Evolutionary conservation across 1,140 invertebrate species (phyloP), one percentile per base, ranked within the genome.

Genomic region (Drosophila paulistorum): DNA sequence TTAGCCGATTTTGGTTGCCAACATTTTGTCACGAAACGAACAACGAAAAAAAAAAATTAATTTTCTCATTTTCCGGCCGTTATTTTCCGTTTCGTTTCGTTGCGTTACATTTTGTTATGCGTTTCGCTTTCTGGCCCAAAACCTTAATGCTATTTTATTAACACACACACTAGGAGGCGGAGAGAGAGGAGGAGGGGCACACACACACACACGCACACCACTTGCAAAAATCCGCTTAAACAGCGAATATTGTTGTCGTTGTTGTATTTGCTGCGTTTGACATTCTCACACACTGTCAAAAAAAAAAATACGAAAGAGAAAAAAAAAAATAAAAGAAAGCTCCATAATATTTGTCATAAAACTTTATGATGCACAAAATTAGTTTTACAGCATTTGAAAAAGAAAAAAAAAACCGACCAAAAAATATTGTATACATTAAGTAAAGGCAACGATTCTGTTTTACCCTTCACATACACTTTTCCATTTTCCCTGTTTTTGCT

Each of bases 281-380:
- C 79, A 78, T 77, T 77, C 76, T 60, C 76, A 42, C 76, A 82
- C 79, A 79, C 76, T 83, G 79, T 72, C 79, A 72, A 82, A 87
- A 87, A 51, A 51, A 14, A 48, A 48, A 10, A 23, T 23, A 20
- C 7, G n/a, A 48, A 48, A 51, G 3, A 51, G 9, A 10, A 23
- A 51, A 20, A 23, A 51, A 20, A 51, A 51, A 51, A 51, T 20
- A 51, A 51, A 7, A 23, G 45, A 51, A 51, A 87, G 79, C 83
- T 59, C 77, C 72, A 68, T 86, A 86, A 87, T 86, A 86, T 86
- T 86, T 87, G 83, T 77, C 84, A 79, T 87, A 86, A 87, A 86
- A 86, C 64, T 86, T 86, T 86, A 86, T 86, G 83, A 74, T 79
- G 83, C 83, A 86, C 80, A 87, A 86, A 86, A 86, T 86, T 86